phyloP scores from a whole-genome alignment of 2,797 vertebrate species.

The Platalea minor region DNA sequence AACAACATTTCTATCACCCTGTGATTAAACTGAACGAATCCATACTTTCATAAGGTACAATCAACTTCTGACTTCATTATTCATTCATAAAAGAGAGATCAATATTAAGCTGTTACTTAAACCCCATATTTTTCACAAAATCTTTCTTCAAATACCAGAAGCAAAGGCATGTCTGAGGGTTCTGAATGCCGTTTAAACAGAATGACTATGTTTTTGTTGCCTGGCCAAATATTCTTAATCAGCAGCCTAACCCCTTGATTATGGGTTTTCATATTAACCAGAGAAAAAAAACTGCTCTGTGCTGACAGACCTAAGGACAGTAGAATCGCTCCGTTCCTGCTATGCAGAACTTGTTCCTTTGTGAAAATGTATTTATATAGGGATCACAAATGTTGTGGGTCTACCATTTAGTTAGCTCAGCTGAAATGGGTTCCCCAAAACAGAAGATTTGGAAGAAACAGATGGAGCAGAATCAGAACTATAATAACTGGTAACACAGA shows the following conservation, averaged over 20 bases:
- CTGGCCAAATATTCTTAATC: background rate
- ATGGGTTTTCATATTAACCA: background rate
- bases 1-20: background rate
- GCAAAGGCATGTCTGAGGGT: background rate
- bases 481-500: background rate
- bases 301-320: background rate
- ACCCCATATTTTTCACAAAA: background rate
- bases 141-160: background rate
- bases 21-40: background rate
- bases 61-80: background rate
- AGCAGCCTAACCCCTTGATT: background rate
- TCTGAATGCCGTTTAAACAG: background rate
- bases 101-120: background rate
- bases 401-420: background rate
- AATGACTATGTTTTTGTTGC: background rate
- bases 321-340: fast-evolving
- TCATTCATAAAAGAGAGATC: background rate
- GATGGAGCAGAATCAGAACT: background rate
- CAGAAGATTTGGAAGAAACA: background rate
- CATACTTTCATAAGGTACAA: background rate
- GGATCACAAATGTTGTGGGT: background rate
- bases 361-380: background rate
- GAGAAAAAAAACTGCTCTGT: background rate
- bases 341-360: background rate
- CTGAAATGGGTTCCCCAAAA: background rate